Evolutionary conservation across 2,113 vertebrate species (phyloP), one percentile per base, ranked within the genome.

Genomic region (Zonotrichia leucophrys): DNA sequence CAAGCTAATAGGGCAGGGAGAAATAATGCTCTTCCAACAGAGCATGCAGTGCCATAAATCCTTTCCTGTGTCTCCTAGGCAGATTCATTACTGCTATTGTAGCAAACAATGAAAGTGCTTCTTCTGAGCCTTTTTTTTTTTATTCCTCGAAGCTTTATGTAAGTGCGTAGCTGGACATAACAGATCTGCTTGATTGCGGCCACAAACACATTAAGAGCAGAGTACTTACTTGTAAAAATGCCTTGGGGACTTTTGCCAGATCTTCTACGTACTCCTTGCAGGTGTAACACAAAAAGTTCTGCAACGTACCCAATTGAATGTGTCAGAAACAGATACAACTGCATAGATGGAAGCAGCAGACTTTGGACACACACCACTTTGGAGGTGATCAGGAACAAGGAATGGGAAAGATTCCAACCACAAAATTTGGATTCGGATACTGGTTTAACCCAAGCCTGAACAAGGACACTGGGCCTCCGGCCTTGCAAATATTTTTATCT

Each of bases 201-300:
- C 23, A 28, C 3, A 7, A 35, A 63, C n/a, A 3, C 31, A 74
- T 42, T n/a, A 46, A 64, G 17, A 49, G 44, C 33, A 46, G 30
- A 72, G 31, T 37, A 96, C 98, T 98, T 96, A 99, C 99, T 96
- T 97, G 90, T 67, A 99, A 97, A 83, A 94, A 78, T 89, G 96
- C 90, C 85, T 85, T 95, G 31, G 99, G 98, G 76, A 99, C 97
- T 98, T 98, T 99, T 39, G 98, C 98, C 96, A 99, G 97, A 94
- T 99, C 99, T 70, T 99, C 99, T 66, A 99, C 98, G 37, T 99
- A 99, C 91, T 99, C 99, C 96, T 99, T 99, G 95, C 99, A 99
- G 79, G 97, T 96, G 92, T 99, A 99, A 97, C 99, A 99, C 90
- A 99, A 97, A 96, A 99, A 99, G 96, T 98, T 98, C 99, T 99